These are phyloP conservation scores for Onychomys arenicola DNA, from an alignment of 2,797 vertebrate genomes.

Conservation along the genomic window DNA sequence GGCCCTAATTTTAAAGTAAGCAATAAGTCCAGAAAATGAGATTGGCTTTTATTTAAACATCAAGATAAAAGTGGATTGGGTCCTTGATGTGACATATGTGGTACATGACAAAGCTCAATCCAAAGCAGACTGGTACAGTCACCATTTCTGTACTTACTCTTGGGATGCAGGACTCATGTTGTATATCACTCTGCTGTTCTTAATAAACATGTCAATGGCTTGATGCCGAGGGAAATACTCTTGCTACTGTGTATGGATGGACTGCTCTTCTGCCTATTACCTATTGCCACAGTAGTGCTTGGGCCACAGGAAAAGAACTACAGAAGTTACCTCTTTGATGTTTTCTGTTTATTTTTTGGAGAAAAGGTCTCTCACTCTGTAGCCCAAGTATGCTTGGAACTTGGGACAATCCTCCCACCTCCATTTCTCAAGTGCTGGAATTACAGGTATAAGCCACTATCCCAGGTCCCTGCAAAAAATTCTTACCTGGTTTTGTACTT, in stretches of 20 bases:
- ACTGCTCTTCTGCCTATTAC: neutral
- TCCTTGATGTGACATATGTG: neutral
- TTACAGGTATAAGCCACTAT: neutral
- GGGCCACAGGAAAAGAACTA: slow-evolving; percentile 10
- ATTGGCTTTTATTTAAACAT: slow-evolving; percentile 27
- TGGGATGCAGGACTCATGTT: neutral
- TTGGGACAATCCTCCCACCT: neutral
- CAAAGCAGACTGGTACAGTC: neutral
- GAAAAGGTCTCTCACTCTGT: neutral
- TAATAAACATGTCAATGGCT: neutral
- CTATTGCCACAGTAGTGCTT: neutral
- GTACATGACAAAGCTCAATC: neutral
- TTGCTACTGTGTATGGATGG: neutral
- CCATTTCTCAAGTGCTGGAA: neutral
- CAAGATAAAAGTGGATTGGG: neutral
- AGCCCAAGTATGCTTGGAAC: neutral
- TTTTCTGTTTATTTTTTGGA: neutral
- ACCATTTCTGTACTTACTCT: neutral
- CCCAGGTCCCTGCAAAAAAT: neutral
- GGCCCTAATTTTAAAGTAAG: neutral
- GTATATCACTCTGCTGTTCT: neutral
- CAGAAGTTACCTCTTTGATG: neutral
- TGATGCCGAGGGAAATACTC: neutral
- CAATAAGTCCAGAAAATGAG: neutral
- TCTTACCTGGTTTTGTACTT: neutral